Evolutionary conservation across 2,113 vertebrate species (phyloP), one percentile per base, ranked within the genome.

Genomic region (Pleuronectes platessa): DNA sequence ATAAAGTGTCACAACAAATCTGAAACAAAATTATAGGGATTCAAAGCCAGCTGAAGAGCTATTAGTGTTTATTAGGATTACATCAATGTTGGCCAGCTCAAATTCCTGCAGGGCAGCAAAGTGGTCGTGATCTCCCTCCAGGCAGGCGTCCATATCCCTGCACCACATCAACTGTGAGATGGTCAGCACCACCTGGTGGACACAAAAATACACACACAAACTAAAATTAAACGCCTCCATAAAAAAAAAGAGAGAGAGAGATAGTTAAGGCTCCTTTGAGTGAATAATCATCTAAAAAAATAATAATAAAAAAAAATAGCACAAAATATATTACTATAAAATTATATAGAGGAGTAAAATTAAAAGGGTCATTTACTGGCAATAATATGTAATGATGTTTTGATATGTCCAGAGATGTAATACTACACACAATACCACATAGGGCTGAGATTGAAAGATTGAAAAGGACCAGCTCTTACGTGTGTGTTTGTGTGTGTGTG

Each of bases 141-240:
- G 88, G 73, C 95, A 94, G 35, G 90, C 88, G 0, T 95, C 95
- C 87, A 96, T 86, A 74, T 96, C 95, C 11, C 88, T 92, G 81
- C 95, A 96, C 95, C 95, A 97, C 96, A 96, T 96, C 71, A 96
- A 81, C 78, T 96, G 95, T 42, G 96, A 96, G 83, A 96, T 82
- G 3, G 95, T 97, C 79, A 96, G 90, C 88, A 97, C 94, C 80
- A 97, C 95, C 95, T 96, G 47, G 69, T 85, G 79, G 69, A 78
- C 35, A 84, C 9, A 76, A 5, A 61, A 3, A 42, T 4, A 42
- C 3, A 11, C 12, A 42, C 2, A 24, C 55, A 68, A 26, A 75
- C 24, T 61, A 0, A 27, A 26, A 4, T 68, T 56, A 42, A 55
- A 24, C 24, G 8, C 3, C 27, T 37, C 11, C 37, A 20, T 0